phyloP scores from a whole-genome alignment of 2,113 vertebrate genomes.

The Zonotrichia leucophrys region DNA sequence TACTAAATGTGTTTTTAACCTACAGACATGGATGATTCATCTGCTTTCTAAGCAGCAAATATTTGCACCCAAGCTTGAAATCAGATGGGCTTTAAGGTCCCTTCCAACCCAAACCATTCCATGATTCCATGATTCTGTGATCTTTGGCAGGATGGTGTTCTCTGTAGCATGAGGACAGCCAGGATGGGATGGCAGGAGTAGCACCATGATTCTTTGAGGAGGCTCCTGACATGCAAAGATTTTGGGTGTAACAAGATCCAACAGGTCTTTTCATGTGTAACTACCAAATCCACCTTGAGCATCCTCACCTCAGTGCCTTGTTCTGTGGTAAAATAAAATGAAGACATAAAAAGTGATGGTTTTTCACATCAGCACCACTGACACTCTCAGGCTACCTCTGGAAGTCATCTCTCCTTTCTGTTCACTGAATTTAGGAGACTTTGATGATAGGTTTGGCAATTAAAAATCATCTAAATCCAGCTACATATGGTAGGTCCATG shows the following conservation, averaged over 20 bases:
- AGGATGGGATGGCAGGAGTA: not conserved
- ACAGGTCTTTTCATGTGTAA: not conserved
- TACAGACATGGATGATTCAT: not conserved
- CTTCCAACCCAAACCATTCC: not conserved
- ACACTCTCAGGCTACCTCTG: not conserved
- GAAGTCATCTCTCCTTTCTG: not conserved
- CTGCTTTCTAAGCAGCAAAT: not conserved
- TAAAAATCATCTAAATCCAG: not conserved
- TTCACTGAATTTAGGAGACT: not conserved
- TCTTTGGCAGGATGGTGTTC: not conserved
- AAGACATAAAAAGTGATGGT: accelerated
- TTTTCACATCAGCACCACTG: not conserved
- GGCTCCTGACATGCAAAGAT: not conserved
- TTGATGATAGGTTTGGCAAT: not conserved
- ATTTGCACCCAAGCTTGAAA: not conserved
- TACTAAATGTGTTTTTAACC: not conserved
- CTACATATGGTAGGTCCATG: not conserved
- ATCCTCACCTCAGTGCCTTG: not conserved
- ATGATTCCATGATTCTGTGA: not conserved
- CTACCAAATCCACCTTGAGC: not conserved
- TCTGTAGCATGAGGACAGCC: not conserved
- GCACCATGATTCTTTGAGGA: not conserved
- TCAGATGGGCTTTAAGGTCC: not conserved
- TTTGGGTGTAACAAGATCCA: not conserved
- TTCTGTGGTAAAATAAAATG: not conserved